phyloP scores from a whole-genome alignment of 2,797 vertebrate genomes.

The Serranus cabrilla region DNA sequence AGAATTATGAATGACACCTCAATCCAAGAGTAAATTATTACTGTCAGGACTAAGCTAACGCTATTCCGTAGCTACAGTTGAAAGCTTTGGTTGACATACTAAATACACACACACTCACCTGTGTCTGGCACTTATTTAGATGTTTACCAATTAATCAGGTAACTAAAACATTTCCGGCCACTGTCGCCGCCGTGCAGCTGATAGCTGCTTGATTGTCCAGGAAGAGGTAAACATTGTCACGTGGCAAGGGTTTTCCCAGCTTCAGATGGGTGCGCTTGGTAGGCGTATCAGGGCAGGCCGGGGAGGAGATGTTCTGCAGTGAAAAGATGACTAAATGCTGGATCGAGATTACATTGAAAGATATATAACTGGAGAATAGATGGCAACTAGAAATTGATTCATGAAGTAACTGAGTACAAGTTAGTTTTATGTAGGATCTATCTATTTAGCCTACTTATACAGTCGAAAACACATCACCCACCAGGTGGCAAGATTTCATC shows the following conservation, averaged over 20 bases:
- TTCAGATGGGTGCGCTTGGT: constrained; percentile 3
- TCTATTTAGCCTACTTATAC: too few relatives aligned
- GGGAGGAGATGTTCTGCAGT: neutral
- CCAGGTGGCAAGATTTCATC: constrained; percentile 43
- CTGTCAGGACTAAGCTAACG: constrained; percentile 16
- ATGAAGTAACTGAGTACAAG: too few relatives aligned
- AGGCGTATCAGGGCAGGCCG: neutral
- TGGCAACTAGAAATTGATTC: neutral
- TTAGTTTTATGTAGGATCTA: too few relatives aligned
- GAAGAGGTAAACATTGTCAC: constrained; percentile 77
- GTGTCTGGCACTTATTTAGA: neutral
- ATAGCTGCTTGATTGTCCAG: neutral
- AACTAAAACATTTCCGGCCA: constrained; percentile 15
- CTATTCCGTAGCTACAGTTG: neutral
- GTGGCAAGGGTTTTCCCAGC: constrained; percentile 60
- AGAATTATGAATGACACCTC: neutral
- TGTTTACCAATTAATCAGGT: neutral
- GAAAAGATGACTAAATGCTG: neutral
- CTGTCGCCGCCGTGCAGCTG: neutral
- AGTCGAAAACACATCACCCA: neutral
- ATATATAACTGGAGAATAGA: fast-evolving
- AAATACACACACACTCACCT: constrained; percentile 48
- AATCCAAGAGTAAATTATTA: fast-evolving
- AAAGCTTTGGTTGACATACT: too few relatives aligned
- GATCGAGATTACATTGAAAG: neutral